These are phyloP conservation scores for Callyntrura sp. DNA, from an alignment of 2,888 invertebrate genomes.

Conservation along the genomic window DNA sequence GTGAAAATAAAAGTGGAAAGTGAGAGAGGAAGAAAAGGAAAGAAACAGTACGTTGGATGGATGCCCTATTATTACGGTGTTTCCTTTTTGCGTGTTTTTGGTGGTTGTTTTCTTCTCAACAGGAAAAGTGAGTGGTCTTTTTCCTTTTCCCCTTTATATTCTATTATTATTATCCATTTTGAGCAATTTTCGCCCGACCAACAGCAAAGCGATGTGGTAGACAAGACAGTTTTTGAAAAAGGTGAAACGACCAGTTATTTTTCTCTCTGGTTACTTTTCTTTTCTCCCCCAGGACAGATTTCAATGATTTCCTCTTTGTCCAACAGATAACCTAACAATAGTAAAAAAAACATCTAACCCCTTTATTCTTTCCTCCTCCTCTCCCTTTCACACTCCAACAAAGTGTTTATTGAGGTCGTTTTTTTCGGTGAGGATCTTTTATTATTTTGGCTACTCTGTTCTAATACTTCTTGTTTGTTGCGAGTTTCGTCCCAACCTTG, in stretches of 20 bases:
- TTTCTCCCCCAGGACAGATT: slow-evolving; percentile 45
- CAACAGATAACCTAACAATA: not conserved
- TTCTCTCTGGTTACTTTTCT: slow-evolving; percentile 23
- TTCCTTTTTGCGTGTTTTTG: not conserved
- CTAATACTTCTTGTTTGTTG: not conserved
- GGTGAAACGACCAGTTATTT: slow-evolving; percentile 22
- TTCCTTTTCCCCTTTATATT: not conserved
- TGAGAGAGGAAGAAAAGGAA: not conserved
- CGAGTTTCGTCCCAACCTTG: not conserved
- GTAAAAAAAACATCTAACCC: not conserved
- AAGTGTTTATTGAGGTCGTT: slow-evolving; percentile 49
- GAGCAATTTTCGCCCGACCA: not conserved
- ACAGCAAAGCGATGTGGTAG: not conserved
- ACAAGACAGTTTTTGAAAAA: not conserved
- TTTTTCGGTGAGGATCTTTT: slow-evolving; percentile 30
- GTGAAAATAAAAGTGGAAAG: not conserved
- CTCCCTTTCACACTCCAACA: not conserved
- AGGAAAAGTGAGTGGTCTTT: not conserved
- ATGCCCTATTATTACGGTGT: not conserved
- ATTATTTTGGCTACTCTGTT: slow-evolving; percentile 31
- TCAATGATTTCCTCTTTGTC: slow-evolving; percentile 48
- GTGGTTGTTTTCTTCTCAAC: slow-evolving; percentile 19
- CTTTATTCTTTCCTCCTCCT: no score
- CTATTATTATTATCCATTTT: slow-evolving; percentile 19
- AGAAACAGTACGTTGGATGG: not conserved